Evolutionary conservation across 2,797 vertebrate species (phyloP).

Genomic region (Lycodopsis pacificus): DNA sequence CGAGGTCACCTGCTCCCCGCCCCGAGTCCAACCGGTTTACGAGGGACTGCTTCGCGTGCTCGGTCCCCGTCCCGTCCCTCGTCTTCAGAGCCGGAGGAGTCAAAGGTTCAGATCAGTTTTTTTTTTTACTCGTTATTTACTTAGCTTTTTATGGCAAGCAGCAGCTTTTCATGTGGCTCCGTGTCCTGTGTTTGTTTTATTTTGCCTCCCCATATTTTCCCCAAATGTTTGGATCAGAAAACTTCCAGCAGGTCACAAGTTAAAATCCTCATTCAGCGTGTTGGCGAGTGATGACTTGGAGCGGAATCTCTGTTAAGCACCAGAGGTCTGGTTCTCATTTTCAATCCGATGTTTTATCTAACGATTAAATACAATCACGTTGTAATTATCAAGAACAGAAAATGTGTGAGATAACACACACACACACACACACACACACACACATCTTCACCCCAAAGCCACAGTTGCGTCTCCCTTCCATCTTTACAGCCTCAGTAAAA

Average conservation of each 20-base stretch:
- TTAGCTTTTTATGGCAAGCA: slow-evolving; percentile 18
- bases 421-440: not conserved
- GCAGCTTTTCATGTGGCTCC: slow-evolving; percentile 30
- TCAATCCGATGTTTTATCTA: not conserved
- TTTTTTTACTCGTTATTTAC: not conserved
- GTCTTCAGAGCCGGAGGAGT: slow-evolving; percentile 24
- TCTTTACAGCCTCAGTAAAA: slow-evolving; percentile 25
- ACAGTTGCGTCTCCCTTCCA: slow-evolving; percentile 16
- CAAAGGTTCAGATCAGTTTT: slow-evolving; percentile 43
- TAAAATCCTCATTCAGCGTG: slow-evolving; percentile 35
- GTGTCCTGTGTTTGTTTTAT: slow-evolving; percentile 48
- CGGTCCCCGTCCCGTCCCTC: slow-evolving; percentile 19
- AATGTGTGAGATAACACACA: not conserved
- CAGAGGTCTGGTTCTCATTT: slow-evolving; percentile 49
- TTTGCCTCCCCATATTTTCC: slow-evolving; percentile 44
- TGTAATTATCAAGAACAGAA: not conserved
- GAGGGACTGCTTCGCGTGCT: slow-evolving; percentile 32
- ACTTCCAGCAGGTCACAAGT: slow-evolving; percentile 46
- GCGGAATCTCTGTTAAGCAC: slow-evolving; percentile 2
- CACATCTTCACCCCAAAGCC: slow-evolving; percentile 16
- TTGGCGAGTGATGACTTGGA: slow-evolving; percentile 26
- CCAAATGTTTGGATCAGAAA: slow-evolving; percentile 59
- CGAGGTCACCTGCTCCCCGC: slow-evolving; percentile 50
- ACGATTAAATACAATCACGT: slow-evolving; percentile 18
- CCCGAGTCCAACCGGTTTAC: slow-evolving; percentile 56